Conservation (phyloP, 2,888 invertebrate genomes). For the Drosophila mimica region DNA sequence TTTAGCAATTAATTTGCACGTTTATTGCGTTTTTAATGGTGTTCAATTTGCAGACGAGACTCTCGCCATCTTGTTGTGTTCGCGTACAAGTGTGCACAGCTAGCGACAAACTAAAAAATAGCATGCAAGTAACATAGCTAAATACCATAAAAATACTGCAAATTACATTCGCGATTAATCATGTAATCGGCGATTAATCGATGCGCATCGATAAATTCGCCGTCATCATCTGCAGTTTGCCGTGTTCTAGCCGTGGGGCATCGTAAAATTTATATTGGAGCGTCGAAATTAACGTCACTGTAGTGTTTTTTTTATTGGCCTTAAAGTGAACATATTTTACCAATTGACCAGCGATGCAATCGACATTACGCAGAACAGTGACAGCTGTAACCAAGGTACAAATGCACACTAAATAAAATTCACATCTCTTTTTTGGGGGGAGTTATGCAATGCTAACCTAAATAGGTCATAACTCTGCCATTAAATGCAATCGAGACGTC, state of each 20-base stretch:
- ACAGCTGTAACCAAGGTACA: slow-evolving; percentile 75
- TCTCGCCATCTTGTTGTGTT: slow-evolving; percentile 77
- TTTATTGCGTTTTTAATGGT: slow-evolving; percentile 59
- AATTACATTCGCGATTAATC: neutral
- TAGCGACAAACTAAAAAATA: slow-evolving; percentile 44
- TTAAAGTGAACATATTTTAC: slow-evolving; percentile 18
- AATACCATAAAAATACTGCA: slow-evolving; percentile 21
- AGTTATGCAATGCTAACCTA: slow-evolving; percentile 83
- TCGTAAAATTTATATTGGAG: slow-evolving; percentile 42
- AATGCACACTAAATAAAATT: neutral
- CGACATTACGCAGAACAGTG: slow-evolving; percentile 73
- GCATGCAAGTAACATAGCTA: slow-evolving; percentile 7
- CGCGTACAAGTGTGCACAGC: slow-evolving; percentile 66
- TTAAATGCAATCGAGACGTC: slow-evolving; percentile 39
- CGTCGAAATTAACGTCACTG: slow-evolving; percentile 58
- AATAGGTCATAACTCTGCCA: slow-evolving; percentile 52
- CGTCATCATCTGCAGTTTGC: slow-evolving; percentile 53
- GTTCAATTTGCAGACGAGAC: slow-evolving; percentile 55
- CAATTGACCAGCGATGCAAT: slow-evolving; percentile 74
- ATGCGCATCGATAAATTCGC: slow-evolving; percentile 33
- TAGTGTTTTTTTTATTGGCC: slow-evolving; percentile 40
- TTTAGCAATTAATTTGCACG: slow-evolving; percentile 50
- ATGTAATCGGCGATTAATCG: neutral
- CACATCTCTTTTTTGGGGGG: slow-evolving; percentile 35
- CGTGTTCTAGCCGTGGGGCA: slow-evolving; percentile 44